Conservation (phyloP, 35 echinoderm and acorn worm genomes). For the Lytechinus variegatus region DNA sequence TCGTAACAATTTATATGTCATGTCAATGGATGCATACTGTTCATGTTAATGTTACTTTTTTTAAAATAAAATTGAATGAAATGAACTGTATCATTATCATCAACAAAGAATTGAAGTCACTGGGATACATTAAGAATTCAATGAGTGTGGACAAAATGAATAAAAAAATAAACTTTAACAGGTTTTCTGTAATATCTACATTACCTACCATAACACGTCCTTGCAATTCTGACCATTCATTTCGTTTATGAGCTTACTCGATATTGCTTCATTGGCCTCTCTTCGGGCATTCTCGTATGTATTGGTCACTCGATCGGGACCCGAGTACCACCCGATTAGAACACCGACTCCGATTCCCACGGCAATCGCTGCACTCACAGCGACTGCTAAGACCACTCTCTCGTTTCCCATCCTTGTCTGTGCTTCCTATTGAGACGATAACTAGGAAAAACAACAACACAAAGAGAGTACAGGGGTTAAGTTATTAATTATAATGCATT, state of each 20-base stretch:
- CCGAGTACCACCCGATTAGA: conserved; percentile 63
- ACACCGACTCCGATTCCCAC: conserved; percentile 61
- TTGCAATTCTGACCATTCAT: background rate
- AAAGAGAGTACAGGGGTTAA: background rate
- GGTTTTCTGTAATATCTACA: background rate
- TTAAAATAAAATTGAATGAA: too few species aligned
- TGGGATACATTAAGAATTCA: too few species aligned
- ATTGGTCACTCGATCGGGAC: conserved; percentile 56
- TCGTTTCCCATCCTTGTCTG: background rate
- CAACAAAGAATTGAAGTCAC: too few species aligned
- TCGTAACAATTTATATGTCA: too few species aligned
- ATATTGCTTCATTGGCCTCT: conserved; percentile 37
- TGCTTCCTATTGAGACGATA: background rate
- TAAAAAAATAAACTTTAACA: background rate
- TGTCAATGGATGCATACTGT: too few species aligned
- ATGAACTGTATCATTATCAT: too few species aligned
- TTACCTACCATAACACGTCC: conserved; percentile 10
- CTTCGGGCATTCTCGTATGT: conserved; percentile 45
- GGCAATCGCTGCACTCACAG: conserved; percentile 21
- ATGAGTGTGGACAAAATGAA: too few species aligned
- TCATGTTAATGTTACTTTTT: too few species aligned
- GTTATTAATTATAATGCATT: background rate
- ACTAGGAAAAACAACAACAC: background rate
- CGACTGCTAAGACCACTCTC: background rate
- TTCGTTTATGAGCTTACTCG: background rate